Evolutionary conservation across 2,888 invertebrate genomes (phyloP).

Genomic region (Leistus spinibarbis): DNA sequence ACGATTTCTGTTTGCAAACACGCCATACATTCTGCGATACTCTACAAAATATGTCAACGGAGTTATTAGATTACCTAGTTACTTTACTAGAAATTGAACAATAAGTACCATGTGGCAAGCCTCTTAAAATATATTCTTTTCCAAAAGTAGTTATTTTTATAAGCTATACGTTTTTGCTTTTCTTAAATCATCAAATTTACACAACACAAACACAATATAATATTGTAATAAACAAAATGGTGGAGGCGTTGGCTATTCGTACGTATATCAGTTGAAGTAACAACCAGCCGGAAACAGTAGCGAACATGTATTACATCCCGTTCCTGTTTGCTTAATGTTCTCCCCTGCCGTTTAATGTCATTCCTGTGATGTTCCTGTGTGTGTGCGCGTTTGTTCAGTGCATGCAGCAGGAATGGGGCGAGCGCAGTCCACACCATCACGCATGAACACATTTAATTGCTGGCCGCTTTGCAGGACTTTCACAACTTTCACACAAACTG

Average conservation of each 20-base stretch:
- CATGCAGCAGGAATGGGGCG: background rate
- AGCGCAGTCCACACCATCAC: conserved; percentile 27
- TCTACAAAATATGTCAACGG: too few relatives aligned
- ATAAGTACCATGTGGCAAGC: too few relatives aligned
- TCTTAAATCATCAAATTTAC: too few relatives aligned
- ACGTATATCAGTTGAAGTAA: background rate
- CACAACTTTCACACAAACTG: background rate
- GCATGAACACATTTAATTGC: conserved; percentile 34
- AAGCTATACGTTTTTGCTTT: too few relatives aligned
- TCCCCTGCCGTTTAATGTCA: conserved; percentile 27
- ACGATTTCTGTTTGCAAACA: too few relatives aligned
- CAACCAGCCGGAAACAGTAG: background rate
- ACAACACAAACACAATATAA: background rate
- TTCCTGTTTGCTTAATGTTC: conserved; percentile 37
- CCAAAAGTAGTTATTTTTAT: too few relatives aligned
- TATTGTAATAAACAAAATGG: background rate
- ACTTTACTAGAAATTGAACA: too few relatives aligned
- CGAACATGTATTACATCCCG: conserved; percentile 36
- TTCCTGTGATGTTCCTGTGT: background rate
- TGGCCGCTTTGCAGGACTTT: conserved; percentile 16
- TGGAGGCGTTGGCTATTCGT: background rate
- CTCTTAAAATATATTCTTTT: too few relatives aligned
- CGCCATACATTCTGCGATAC: too few relatives aligned
- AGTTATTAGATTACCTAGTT: too few relatives aligned
- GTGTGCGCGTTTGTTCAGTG: background rate